Conservation (phyloP, 2,888 invertebrate genomes). For the Lasioglossum leucozonium region DNA sequence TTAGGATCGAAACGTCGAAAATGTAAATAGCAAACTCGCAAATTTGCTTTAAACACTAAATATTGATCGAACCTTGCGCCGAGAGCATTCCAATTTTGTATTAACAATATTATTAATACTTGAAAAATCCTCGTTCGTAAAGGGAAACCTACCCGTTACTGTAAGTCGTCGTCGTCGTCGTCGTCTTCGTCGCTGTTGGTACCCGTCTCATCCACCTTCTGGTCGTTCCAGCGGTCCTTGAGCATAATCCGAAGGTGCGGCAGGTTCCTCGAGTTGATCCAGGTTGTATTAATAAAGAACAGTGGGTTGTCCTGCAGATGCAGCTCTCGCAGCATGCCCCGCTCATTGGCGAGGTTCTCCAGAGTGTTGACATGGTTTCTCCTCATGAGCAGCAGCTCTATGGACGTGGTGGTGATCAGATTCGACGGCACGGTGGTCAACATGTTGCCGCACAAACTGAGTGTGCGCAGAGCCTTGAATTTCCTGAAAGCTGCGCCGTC, state of each 20-base stretch:
- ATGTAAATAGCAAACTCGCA: no score
- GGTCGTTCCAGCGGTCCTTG: not conserved
- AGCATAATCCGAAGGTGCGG: not conserved
- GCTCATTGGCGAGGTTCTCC: not conserved
- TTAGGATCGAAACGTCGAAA: no score
- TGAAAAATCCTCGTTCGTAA: not conserved
- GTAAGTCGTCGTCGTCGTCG: no score
- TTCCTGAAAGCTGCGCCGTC: not conserved
- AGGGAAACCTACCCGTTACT: not conserved
- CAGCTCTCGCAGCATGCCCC: not conserved
- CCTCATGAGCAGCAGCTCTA: conserved; percentile 24
- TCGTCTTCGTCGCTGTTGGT: no score
- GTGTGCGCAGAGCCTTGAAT: not conserved
- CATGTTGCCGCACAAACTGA: conserved; percentile 52
- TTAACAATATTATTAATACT: no score
- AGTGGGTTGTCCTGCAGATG: conserved; percentile 46
- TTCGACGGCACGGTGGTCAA: conserved; percentile 7
- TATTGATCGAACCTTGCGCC: no score
- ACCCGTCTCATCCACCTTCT: not conserved
- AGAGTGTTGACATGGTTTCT: conserved; percentile 40
- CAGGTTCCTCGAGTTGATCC: accelerated
- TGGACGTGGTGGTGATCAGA: not conserved
- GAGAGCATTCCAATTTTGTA: no score
- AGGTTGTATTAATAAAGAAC: accelerated
- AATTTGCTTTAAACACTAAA: no score